Conservation (phyloP, 2,113 vertebrate genomes). For the Corapipo altera region DNA sequence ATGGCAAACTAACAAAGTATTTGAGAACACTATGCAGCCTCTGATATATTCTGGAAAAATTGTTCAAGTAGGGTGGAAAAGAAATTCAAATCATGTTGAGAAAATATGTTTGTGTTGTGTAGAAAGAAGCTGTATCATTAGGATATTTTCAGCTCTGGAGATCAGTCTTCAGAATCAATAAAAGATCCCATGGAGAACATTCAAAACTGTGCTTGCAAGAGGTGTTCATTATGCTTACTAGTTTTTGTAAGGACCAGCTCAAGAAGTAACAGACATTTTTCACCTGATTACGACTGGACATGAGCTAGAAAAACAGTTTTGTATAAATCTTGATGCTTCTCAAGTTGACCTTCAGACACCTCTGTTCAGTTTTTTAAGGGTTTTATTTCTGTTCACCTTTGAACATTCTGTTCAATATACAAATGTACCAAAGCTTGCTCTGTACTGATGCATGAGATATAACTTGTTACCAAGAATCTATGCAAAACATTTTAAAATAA, state of each 20-base stretch:
- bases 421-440: not conserved
- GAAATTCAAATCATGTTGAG: not conserved
- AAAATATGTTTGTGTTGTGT: not conserved
- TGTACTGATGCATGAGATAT: not conserved
- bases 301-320: not conserved
- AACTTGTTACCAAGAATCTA: not conserved
- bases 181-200: not conserved
- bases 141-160: not conserved
- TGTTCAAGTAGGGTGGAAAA: not conserved
- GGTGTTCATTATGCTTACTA: not conserved
- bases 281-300: not conserved
- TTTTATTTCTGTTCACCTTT: not conserved
- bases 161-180: not conserved
- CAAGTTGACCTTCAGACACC: not conserved
- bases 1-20: not conserved
- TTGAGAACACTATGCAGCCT: not conserved
- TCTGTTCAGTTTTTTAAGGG: rapidly evolving
- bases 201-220: not conserved
- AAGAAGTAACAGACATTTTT: not conserved
- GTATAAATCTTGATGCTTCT: not conserved
- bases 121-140: not conserved
- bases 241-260: not conserved
- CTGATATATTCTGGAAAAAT: not conserved
- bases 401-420: not conserved
- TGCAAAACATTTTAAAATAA: not conserved